phyloP scores from a whole-genome alignment of 1,140 invertebrate species.

The Zophobas atratus region DNA sequence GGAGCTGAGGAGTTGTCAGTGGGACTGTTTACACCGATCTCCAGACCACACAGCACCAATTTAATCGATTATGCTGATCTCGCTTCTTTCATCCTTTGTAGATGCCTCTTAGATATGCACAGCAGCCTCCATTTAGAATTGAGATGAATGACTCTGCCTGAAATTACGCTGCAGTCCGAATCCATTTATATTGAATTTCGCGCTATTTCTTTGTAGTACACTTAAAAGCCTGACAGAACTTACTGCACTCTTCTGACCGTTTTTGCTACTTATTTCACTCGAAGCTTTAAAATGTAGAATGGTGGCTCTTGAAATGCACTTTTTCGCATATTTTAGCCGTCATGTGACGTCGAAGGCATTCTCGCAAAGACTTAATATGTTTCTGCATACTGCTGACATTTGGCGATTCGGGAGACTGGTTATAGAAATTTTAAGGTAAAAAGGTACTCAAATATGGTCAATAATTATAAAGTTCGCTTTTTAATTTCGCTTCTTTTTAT shows the following conservation, averaged over 20 bases:
- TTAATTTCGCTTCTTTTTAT: no score
- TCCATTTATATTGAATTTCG: conserved; percentile 38
- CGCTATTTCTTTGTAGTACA: conserved; percentile 31
- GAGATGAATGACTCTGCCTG: conserved; percentile 24
- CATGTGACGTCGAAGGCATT: no score
- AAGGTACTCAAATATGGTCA: no score
- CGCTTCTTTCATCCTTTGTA: conserved; percentile 22
- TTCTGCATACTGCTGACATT: no score
- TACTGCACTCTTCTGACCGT: neutral
- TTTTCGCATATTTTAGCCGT: no score
- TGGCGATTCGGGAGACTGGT: no score
- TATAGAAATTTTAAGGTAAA: no score
- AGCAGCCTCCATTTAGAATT: conserved; percentile 24
- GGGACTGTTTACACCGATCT: conserved; percentile 26
- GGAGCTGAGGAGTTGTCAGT: conserved; percentile 21
- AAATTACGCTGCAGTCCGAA: conserved; percentile 36
- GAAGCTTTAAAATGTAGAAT: neutral
- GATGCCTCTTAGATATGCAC: conserved; percentile 17
- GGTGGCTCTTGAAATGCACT: no score
- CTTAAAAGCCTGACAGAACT: conserved; percentile 24
- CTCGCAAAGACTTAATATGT: no score
- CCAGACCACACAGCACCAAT: conserved; percentile 27
- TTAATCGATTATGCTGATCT: conserved; percentile 35
- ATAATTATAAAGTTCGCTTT: no score
- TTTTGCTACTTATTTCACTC: conserved; percentile 25